Percentiles rank a stretch among this genome's conserved stretches.
phyloP scores from a whole-genome alignment of 2,797 vertebrate genomes.

The Pelodytes ibericus region DNA sequence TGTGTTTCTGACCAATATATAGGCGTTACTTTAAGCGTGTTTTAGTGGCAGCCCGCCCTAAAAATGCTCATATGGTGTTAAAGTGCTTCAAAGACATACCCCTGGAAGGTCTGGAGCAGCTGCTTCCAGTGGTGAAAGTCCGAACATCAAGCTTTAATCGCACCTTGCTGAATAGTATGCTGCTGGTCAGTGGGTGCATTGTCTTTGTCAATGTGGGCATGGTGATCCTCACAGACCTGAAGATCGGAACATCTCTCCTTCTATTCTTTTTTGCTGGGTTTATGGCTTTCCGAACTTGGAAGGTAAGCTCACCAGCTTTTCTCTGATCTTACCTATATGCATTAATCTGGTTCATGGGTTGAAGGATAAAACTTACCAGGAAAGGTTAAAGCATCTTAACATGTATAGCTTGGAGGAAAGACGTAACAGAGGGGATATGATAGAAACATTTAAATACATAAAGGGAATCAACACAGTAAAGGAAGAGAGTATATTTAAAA shows the following conservation, averaged over 20 bases:
- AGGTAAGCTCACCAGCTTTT: too few species aligned
- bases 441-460: too few species aligned
- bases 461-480: too few species aligned
- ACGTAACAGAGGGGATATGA: too few species aligned
- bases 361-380: too few species aligned
- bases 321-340: too few species aligned
- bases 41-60: conserved; percentile 62
- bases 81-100: conserved; percentile 73
- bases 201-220: conserved; percentile 71
- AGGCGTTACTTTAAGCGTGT: conserved; percentile 72
- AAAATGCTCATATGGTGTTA: conserved; percentile 63
- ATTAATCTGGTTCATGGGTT: too few species aligned
- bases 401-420: too few species aligned
- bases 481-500: too few species aligned
- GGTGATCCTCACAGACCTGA: conserved; percentile 67
- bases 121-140: conserved; percentile 66
- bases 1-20: not conserved
- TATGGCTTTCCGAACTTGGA: conserved; percentile 66
- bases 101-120: conserved; percentile 68
- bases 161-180: conserved; percentile 62
- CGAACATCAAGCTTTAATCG: conserved; percentile 63
- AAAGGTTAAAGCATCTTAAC: too few species aligned
- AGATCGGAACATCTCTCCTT: conserved; percentile 65
- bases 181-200: conserved; percentile 60
- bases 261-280: conserved; percentile 64